Percentiles rank a stretch among this genome's conserved stretches.
Conservation (phyloP, 2,888 invertebrate genomes). For the Agrochola macilenta region DNA sequence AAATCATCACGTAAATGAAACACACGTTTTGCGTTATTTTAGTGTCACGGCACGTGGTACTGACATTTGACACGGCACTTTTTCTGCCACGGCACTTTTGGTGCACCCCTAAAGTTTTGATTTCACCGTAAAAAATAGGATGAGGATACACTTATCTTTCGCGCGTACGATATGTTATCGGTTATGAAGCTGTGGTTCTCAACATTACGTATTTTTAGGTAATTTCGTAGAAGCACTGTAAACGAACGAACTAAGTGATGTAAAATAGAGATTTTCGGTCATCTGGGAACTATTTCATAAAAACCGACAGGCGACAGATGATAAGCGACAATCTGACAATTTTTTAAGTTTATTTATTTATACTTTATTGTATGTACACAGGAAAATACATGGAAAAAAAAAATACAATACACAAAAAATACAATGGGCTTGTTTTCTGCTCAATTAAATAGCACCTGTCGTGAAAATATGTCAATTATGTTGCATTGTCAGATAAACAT, state of each 20-base stretch:
- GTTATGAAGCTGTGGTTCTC: conserved; percentile 71
- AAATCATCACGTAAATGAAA: conserved; percentile 89
- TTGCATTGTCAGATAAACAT: background rate
- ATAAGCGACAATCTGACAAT: background rate
- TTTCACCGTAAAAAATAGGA: conserved; percentile 74
- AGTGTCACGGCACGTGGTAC: conserved; percentile 69
- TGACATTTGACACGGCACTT: conserved; percentile 74
- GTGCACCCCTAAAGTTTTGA: conserved; percentile 77
- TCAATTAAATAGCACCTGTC: background rate
- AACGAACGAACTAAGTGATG: no score
- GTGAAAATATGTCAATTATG: background rate
- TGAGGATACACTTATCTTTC: conserved; percentile 87
- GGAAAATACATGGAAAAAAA: no score
- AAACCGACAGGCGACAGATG: background rate
- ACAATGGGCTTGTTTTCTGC: background rate
- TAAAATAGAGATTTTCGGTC: background rate
- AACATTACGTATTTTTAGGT: conserved; percentile 72
- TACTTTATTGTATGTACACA: no score
- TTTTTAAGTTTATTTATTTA: no score
- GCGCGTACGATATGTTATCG: conserved; percentile 86
- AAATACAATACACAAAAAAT: no score
- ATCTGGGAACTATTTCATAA: background rate
- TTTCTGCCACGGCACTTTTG: conserved; percentile 45
- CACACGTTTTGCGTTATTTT: conserved; percentile 85
- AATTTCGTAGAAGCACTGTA: background rate